Evolutionary conservation across 2,888 invertebrate species (phyloP).

Genomic region (Eristalis intricaria): DNA sequence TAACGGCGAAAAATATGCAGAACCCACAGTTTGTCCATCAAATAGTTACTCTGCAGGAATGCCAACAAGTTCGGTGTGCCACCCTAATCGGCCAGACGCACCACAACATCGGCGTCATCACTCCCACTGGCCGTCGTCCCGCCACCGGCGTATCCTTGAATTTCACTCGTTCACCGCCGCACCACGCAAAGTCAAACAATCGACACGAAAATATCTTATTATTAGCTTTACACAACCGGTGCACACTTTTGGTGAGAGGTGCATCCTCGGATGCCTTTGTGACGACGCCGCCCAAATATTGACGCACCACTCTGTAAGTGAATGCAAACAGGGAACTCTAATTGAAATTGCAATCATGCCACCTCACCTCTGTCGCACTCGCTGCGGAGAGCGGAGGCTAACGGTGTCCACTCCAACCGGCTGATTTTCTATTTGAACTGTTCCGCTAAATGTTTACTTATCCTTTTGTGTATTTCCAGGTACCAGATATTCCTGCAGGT

Average conservation of each 20-base stretch:
- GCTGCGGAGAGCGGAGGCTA: background rate
- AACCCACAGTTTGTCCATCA: conserved; percentile 27
- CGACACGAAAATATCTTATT: conserved; percentile 52
- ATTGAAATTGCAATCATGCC: conserved; percentile 72
- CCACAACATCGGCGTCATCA: background rate
- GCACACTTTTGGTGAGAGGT: background rate
- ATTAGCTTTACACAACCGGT: conserved; percentile 30
- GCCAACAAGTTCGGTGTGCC: conserved; percentile 19
- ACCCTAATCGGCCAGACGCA: conserved; percentile 20
- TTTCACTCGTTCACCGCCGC: background rate
- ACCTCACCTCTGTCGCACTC: background rate
- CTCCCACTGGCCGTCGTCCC: background rate
- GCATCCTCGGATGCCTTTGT: conserved; percentile 58
- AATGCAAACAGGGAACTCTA: conserved; percentile 71
- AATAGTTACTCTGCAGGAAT: background rate
- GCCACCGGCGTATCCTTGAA: background rate
- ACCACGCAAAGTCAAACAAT: conserved; percentile 46
- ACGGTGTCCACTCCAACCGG: background rate
- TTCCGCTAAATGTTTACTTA: conserved; percentile 53
- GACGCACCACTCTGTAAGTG: conserved; percentile 69
- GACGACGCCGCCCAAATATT: conserved; percentile 59
- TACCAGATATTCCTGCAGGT: conserved; percentile 98
- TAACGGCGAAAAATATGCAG: conserved; percentile 7
- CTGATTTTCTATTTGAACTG: background rate
- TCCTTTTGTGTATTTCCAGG: conserved; percentile 82